A percentile compares a stretch with the other conserved stretches of the same genome.
Conservation (phyloP, 2,113 vertebrate species). For the Cinclus mexicanus region DNA sequence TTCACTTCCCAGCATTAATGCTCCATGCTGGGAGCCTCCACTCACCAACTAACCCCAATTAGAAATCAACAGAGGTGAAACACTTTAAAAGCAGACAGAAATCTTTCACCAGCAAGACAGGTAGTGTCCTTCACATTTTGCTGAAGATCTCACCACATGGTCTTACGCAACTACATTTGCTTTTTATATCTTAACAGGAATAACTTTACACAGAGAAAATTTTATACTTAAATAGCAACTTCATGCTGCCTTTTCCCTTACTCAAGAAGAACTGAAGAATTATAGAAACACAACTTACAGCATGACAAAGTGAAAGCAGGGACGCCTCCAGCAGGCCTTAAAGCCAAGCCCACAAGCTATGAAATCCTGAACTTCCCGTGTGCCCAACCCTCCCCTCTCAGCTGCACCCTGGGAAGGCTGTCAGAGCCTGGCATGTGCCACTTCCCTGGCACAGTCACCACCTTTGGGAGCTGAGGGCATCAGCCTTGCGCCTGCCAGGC, state of each 20-base stretch:
- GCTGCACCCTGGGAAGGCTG: neutral
- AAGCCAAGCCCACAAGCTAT: neutral
- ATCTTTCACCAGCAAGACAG: neutral
- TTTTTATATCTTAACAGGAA: neutral
- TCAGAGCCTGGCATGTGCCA: rapidly evolving
- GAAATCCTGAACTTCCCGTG: neutral
- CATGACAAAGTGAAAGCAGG: neutral
- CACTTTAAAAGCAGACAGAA: neutral
- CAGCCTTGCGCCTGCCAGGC: neutral
- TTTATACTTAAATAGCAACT: neutral
- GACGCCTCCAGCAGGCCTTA: neutral
- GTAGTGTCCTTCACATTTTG: neutral
- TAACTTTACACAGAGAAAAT: neutral
- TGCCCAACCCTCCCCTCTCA: neutral
- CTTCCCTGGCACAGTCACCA: neutral
- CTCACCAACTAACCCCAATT: neutral
- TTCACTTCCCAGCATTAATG: neutral
- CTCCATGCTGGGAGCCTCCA: neutral
- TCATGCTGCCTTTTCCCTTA: neutral
- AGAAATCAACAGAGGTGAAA: neutral
- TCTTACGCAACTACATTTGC: neutral
- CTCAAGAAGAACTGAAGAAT: neutral
- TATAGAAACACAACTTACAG: neutral
- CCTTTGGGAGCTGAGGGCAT: rapidly evolving
- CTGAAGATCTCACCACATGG: neutral